Base-by-base conservation (phyloP, 2,113 vertebrate genomes). In the Brevimyrus niger region DNA sequence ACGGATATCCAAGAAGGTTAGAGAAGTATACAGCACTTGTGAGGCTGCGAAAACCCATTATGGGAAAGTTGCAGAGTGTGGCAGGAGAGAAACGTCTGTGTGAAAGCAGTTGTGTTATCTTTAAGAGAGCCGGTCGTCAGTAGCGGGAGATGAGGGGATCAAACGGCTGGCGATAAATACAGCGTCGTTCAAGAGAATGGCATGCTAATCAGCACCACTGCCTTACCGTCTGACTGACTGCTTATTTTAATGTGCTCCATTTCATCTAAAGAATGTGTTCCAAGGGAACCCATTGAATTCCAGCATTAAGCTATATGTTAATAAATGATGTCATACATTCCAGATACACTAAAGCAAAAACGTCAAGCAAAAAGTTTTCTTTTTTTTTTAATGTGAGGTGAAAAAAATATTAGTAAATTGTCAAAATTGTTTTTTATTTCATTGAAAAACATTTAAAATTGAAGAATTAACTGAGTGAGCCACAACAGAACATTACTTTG, bases 121-220 rank as follows among this genome's bases (percentile, higher is more conserved):
- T 23, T 4, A 88, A 90, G 91, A 91, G 92, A 91, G 89, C 92
- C 92, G 92, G 90, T 91, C 88, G 91, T 88, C 80, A 65, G 82
- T 61, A 73, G 88, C 86, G 90, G 51, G 90, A 51, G 86, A 85
- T 80, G 31, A 50, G 86, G 89, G 44, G 53, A 86, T 91, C 69
- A 89, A 89, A 92, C 90, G 61, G 47, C 31, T 35, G 69, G 35
- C 50, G 93, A 93, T 94, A 94, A 94, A 92, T 91, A 89, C 92
- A 84, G 90, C 91, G 91, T 1, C 90, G 91, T 92, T 93, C 88
- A 31, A 87, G 46, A 86, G 84, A 55, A 91, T 50, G 88, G 86
- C 55, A 0, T 90, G 92, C 92, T 94, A 94, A 95, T 95, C 94
- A 94, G 93, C 61, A 4, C 86, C 0, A n/a, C 84, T 53, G 87